These are phyloP conservation scores for Neomicropteryx cornuta DNA, from an alignment of 1,140 invertebrate species.

Conservation along the genomic window DNA sequence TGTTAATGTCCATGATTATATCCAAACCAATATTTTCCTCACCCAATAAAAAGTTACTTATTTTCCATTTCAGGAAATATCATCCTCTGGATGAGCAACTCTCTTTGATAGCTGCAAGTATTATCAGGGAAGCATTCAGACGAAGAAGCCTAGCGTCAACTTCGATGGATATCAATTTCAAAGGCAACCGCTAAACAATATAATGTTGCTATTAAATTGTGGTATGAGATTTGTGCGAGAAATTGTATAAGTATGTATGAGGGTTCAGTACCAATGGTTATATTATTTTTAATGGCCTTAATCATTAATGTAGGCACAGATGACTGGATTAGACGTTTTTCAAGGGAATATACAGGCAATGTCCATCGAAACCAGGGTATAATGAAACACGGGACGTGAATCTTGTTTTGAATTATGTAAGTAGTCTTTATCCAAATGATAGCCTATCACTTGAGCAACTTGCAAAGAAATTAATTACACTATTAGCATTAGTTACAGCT, in stretches of 20 bases:
- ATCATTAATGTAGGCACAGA: slow-evolving; percentile 3
- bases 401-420: slow-evolving; percentile 6
- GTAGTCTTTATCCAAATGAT: not conserved
- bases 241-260: not conserved
- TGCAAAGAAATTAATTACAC: slow-evolving; percentile 9
- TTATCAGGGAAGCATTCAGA: slow-evolving; percentile 15
- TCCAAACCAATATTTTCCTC: slow-evolving; percentile 7
- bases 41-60: slow-evolving; percentile 9
- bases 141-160: slow-evolving; percentile 6
- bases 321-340: slow-evolving; percentile 11
- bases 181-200: slow-evolving; percentile 8
- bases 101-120: slow-evolving; percentile 15
- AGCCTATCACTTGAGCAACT: slow-evolving; percentile 1
- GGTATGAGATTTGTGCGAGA: slow-evolving; percentile 1
- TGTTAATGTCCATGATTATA: slow-evolving; percentile 10
- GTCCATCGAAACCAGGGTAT: slow-evolving; percentile 16
- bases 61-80: slow-evolving; percentile 9
- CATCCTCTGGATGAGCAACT: slow-evolving; percentile 13
- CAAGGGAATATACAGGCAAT: slow-evolving; percentile 15
- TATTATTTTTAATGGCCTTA: slow-evolving; percentile 1
- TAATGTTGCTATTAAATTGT: slow-evolving; percentile 3
- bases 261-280: slow-evolving; percentile 1
- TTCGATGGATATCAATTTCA: slow-evolving; percentile 8
- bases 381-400: slow-evolving; percentile 15
- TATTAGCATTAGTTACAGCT: slow-evolving; percentile 11